phyloP scores from a whole-genome alignment of 2,888 invertebrate genomes.

The Plutella xylostella region DNA sequence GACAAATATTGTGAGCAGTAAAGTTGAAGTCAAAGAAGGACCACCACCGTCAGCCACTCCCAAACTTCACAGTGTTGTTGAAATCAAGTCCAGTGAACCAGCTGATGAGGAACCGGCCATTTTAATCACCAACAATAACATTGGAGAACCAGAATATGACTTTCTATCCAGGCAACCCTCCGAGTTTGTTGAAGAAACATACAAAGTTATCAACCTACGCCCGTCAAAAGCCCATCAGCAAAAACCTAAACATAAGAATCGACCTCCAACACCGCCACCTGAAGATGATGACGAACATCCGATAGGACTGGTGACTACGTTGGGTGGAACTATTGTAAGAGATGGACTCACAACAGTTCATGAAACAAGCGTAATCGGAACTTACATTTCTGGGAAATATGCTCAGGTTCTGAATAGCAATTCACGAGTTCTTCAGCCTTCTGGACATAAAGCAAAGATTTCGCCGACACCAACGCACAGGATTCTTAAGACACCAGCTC shows the following conservation, averaged over 20 bases:
- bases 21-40: constrained; percentile 61
- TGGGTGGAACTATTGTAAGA: constrained; percentile 86
- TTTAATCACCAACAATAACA: constrained; percentile 75
- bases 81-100: constrained; percentile 55
- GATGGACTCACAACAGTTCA: constrained; percentile 87
- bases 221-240: constrained; percentile 71
- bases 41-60: constrained; percentile 38
- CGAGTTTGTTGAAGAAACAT: constrained; percentile 87
- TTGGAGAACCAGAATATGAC: constrained; percentile 86
- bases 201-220: constrained; percentile 82
- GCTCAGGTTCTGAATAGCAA: constrained; percentile 89
- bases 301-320: constrained; percentile 83
- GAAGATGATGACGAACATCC: constrained; percentile 76
- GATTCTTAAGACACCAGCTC: constrained; percentile 83
- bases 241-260: constrained; percentile 60
- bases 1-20: constrained; percentile 42
- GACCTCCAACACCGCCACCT: constrained; percentile 47
- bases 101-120: constrained; percentile 71
- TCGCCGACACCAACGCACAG: constrained; percentile 75
- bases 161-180: constrained; percentile 87
- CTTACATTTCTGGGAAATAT: constrained; percentile 89
- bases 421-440: constrained; percentile 71
- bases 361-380: constrained; percentile 91
- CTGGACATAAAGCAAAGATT: constrained; percentile 72
- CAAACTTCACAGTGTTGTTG: constrained; percentile 67